Base-by-base conservation (phyloP, 2,888 invertebrate species). In the Macrosoma leucophasiata region DNA sequence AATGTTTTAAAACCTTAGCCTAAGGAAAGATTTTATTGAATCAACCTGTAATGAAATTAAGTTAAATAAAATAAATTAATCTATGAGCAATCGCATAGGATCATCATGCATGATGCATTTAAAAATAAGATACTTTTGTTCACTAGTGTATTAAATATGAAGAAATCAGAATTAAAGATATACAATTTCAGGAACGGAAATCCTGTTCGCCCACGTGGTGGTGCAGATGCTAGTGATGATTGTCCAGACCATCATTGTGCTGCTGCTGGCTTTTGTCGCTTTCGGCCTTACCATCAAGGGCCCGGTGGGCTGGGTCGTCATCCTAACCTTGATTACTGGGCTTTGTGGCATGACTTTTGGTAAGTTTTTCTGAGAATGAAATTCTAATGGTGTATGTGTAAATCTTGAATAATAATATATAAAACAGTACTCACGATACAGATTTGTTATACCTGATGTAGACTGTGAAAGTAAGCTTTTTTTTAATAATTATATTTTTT, bases 311-410 rank as follows among this genome's bases (percentile, higher is more conserved):
- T 89, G 91, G 85, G 92, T 96, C 5, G 81, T 90, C n/a, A 47
- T 88, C 0, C 77, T 97, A 6, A 92, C 93, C 0, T 65, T 96
- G 1, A 82, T 95, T 19, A 94, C 93, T 33, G 97, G 97, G 8
- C 73, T 96, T 11, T 95, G 96, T 62, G 97, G 97, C 57, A 97
- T 97, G 97, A 91, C 92, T 36, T 95, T 95, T 54, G 95, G 94
- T 93, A 79, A 81, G 85, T 62, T 33, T 22, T 10, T 9, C 18
- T 7, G 6, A 1, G 18, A 18, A 18, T n/a, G n/a, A n/a, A n/a
- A n/a, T n/a, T n/a, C n/a, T n/a, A n/a, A n/a, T n/a, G n/a, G n/a
- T n/a, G n/a, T n/a, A n/a, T n/a, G n/a, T n/a, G n/a, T n/a, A n/a
- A n/a, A n/a, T n/a, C n/a, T n/a, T n/a, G n/a, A n/a, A n/a, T n/a